Evolutionary conservation across 2,113 vertebrate genomes (phyloP), one percentile per base, ranked within the genome.

Genomic region (Laterallus jamaicensis): DNA sequence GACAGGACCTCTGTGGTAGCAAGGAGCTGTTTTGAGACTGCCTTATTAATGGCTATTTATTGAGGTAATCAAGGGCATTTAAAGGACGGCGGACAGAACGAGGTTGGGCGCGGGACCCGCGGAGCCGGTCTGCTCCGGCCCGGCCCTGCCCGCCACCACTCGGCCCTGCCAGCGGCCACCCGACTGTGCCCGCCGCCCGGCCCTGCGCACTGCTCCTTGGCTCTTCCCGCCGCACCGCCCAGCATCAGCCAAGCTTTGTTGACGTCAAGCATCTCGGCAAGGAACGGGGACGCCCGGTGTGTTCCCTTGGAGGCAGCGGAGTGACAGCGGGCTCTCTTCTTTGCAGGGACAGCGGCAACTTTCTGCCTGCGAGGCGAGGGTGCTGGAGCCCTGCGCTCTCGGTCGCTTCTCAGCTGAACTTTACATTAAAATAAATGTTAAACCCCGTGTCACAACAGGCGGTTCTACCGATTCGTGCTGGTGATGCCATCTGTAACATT

Each of bases 61-160:
- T 13, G 83, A 63, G 31, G 35, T 49, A 73, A 95, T 84, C 86
- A 62, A 67, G 5, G 15, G 12, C 15, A 5, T 4, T 54, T 69
- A 78, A 80, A 40, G 10, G 52, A 26, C 17, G 74, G 44, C 67
- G 64, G 88, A 0, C 4, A 47, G 42, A 64, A 47, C 59, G 26
- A 69, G 64, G 28, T 86, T 64, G 83, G 67, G 67, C 73, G 84
- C 70, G 28, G 10, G 14, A 54, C 12, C 54, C 28, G 63, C 11
- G 25, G 18, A 4, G 19, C 32, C 4, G 11, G 8, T 5, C 16
- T 8, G 1, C 14, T 8, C 32, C 14, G 1, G 11, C 12, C 32
- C 14, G 11, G 25, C 96, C 95, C 92, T 96, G 96, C 74, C 86
- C 76, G 97, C 73, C 75, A 59, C 49, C 47, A 11, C 20, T 21